phyloP scores from a whole-genome alignment of 2,797 vertebrate species.

The Enteromius viviparus region DNA sequence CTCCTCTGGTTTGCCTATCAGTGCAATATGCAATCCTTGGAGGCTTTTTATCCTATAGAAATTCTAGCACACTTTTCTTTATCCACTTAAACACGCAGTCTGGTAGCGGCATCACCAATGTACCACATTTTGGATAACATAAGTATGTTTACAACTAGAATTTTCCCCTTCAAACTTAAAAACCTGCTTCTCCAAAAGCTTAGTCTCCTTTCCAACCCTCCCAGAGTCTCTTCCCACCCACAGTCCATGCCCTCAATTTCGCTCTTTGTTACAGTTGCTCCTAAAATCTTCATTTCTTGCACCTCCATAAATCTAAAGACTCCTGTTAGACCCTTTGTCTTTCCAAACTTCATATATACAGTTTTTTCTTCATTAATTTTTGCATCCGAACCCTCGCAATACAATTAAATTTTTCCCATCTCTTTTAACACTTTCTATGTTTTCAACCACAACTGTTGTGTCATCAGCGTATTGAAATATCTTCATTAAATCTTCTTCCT shows the following conservation, averaged over 20 bases:
- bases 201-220: not conserved
- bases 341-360: not conserved
- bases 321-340: not conserved
- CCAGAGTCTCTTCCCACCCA: not conserved
- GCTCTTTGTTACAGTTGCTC: not conserved
- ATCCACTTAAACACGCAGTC: not conserved
- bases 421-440: too few relatives aligned
- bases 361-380: too few relatives aligned
- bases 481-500: too few relatives aligned
- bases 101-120: too few relatives aligned
- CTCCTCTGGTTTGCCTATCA: not conserved
- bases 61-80: conserved; percentile 1
- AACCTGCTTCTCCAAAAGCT: not conserved
- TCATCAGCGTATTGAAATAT: too few relatives aligned
- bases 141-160: not conserved
- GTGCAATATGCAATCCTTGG: not conserved
- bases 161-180: not conserved
- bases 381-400: too few relatives aligned
- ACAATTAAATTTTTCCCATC: too few relatives aligned
- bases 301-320: not conserved
- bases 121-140: not conserved
- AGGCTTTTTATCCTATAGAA: conserved; percentile 9
- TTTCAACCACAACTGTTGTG: too few relatives aligned
- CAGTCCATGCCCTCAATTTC: not conserved
- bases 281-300: not conserved